These are phyloP conservation scores for Clavelina lepadiformis DNA, from an alignment of 23 tunicate genomes.

Conservation along the genomic window DNA sequence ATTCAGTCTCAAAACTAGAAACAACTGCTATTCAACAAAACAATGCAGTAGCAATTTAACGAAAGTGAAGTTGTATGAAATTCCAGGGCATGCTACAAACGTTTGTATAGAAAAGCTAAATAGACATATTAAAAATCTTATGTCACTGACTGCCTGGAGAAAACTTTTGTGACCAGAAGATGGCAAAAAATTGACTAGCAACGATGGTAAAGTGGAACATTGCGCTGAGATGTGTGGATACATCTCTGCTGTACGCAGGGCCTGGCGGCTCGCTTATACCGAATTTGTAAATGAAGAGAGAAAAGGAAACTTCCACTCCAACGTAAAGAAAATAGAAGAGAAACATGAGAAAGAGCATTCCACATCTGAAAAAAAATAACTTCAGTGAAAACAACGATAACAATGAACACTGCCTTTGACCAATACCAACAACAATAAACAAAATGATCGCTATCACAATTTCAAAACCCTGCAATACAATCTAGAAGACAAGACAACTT, in stretches of 20 bases:
- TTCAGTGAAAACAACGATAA: neutral
- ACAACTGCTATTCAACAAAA: too few species aligned
- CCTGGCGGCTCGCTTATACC: slow-evolving; percentile 21
- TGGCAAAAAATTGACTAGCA: slow-evolving; percentile 31
- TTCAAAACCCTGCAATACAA: too few species aligned
- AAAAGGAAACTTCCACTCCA: slow-evolving; percentile 29
- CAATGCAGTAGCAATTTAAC: too few species aligned
- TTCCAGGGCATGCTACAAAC: too few species aligned
- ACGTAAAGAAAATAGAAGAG: slow-evolving; percentile 35
- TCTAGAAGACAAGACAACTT: too few species aligned
- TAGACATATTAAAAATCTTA: too few species aligned
- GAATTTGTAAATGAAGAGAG: slow-evolving; percentile 21
- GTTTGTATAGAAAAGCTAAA: too few species aligned
- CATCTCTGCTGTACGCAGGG: slow-evolving; percentile 23
- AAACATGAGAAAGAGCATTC: slow-evolving; percentile 19
- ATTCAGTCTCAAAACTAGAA: too few species aligned
- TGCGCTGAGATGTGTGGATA: slow-evolving; percentile 5
- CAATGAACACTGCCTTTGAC: too few species aligned
- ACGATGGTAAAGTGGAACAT: slow-evolving; percentile 16
- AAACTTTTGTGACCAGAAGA: slow-evolving; percentile 26
- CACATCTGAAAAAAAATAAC: slow-evolving; percentile 11
- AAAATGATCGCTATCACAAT: neutral
- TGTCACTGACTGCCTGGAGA: slow-evolving; percentile 32
- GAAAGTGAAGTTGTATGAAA: too few species aligned
- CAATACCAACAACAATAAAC: too few species aligned